Percentiles rank a stretch among this genome's conserved stretches.
Evolutionary conservation across 2,888 invertebrate genomes (phyloP).

Genomic region (Mythimna ferrago): DNA sequence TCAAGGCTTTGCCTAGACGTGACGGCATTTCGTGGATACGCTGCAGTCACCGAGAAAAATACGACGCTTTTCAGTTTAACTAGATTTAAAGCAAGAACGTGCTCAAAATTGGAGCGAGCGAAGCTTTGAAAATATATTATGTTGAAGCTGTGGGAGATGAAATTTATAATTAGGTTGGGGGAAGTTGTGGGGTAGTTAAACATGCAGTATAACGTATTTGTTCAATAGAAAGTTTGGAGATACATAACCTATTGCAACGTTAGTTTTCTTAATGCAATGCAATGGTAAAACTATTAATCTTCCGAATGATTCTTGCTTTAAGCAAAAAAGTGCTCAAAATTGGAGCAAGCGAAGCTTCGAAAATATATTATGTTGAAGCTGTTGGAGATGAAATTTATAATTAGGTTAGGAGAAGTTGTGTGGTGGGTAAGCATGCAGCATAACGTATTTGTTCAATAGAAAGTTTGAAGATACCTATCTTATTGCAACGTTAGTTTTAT

Average conservation of each 20-base stretch:
- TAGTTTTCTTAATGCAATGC: too few species aligned
- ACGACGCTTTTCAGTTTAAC: constrained; percentile 38
- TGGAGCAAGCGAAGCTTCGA: constrained; percentile 8
- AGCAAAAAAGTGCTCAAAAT: constrained; percentile 43
- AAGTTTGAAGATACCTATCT: background rate
- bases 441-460: background rate
- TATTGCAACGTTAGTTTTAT: background rate
- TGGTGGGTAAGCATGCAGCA: background rate
- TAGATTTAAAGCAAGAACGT: constrained; percentile 48
- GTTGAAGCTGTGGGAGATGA: constrained; percentile 7
- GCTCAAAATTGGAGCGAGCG: constrained; percentile 32
- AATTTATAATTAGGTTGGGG: constrained; percentile 29
- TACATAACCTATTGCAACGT: too few species aligned
- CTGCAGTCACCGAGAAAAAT: constrained; percentile 43
- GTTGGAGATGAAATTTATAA: constrained; percentile 26
- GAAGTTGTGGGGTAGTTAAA: background rate
- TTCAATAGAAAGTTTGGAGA: background rate
- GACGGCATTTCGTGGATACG: constrained; percentile 55
- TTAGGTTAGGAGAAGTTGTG: constrained; percentile 10
- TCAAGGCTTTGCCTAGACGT: constrained; percentile 62
- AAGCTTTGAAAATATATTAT: constrained; percentile 15
- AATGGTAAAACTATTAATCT: too few species aligned
- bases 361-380: constrained; percentile 17
- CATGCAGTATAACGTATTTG: background rate
- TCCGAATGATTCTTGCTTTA: too few species aligned